A percentile compares a stretch with the other conserved stretches of the same genome.
Evolutionary conservation across 1,140 invertebrate genomes (phyloP).

Genomic region (Apis florea): DNA sequence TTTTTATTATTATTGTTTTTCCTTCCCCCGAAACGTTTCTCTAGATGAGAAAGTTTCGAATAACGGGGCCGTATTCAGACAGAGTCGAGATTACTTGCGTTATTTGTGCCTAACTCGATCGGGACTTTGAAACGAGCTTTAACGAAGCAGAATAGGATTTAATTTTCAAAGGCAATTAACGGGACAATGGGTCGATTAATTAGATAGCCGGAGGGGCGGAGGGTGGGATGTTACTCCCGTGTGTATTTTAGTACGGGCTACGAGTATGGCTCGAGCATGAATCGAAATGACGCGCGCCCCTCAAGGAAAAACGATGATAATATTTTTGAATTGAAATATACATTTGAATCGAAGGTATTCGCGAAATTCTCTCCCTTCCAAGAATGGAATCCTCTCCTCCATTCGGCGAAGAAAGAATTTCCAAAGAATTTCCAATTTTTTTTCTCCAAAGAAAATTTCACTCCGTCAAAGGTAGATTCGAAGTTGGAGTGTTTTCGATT

Average conservation of each 20-base stretch:
- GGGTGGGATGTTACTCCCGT: background rate
- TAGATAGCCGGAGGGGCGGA: constrained; percentile 26
- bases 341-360: no score
- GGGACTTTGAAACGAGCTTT: constrained; percentile 47
- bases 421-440: no score
- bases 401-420: no score
- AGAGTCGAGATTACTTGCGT: constrained; percentile 42
- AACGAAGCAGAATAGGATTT: constrained; percentile 52
- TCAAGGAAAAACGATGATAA: background rate
- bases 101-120: constrained; percentile 51
- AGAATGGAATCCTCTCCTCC: no score
- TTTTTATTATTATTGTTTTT: background rate
- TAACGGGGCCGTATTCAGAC: constrained; percentile 19
- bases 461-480: no score
- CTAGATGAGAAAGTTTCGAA: constrained; percentile 16
- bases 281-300: background rate
- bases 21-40: background rate
- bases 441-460: no score
- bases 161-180: constrained; percentile 55
- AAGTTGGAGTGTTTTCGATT: no score
- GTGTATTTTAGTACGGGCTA: constrained; percentile 13
- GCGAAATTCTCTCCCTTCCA: no score
- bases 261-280: background rate
- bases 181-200: constrained; percentile 53
- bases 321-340: no score